phyloP scores from a whole-genome alignment of 2,113 vertebrate genomes.

The Bubo scandiacus region DNA sequence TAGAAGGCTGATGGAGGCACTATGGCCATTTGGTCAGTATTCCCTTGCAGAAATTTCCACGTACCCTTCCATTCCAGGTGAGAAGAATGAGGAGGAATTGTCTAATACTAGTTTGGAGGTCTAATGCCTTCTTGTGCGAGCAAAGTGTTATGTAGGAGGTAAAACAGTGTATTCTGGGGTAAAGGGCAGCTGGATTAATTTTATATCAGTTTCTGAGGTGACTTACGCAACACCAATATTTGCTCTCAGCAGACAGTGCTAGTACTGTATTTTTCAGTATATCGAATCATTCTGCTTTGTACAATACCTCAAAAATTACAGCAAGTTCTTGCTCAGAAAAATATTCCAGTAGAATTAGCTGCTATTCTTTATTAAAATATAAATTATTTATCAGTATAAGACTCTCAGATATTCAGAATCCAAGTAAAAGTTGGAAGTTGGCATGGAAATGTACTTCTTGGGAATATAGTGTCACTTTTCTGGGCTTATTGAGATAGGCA shows the following conservation, averaged over 20 bases:
- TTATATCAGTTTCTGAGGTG: conserved; percentile 21
- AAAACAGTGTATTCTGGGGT: neutral
- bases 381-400: conserved; percentile 3
- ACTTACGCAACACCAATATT: neutral
- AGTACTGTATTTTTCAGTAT: neutral
- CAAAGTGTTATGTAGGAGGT: neutral
- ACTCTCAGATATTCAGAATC: neutral
- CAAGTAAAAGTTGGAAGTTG: neutral
- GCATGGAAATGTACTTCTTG: neutral
- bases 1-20: neutral
- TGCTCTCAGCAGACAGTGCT: neutral
- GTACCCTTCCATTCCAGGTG: neutral
- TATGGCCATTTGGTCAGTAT: neutral
- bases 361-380: conserved; percentile 21
- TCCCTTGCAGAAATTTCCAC: neutral
- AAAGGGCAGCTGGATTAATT: conserved; percentile 29
- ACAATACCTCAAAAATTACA: neutral
- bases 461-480: neutral
- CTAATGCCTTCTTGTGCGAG: neutral
- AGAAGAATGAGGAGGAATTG: neutral
- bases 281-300: neutral
- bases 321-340: neutral
- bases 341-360: neutral
- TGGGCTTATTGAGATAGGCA: neutral
- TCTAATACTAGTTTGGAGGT: neutral